These are phyloP conservation scores for Ploceus nigricollis DNA, from an alignment of 2,113 vertebrate species.

Conservation along the genomic window DNA sequence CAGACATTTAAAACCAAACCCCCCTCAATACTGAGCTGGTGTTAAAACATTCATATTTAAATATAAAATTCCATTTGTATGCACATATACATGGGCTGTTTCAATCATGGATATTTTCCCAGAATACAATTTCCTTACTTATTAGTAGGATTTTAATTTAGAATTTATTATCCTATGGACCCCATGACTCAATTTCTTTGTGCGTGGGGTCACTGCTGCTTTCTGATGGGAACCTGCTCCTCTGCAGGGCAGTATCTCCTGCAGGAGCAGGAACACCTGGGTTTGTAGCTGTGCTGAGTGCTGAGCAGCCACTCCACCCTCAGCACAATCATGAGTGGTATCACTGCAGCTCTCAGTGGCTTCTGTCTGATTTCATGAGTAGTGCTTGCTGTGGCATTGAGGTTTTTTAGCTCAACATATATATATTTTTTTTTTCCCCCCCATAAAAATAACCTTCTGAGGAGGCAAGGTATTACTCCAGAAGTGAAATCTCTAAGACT, in stretches of 20 bases:
- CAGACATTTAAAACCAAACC: neutral
- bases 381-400: neutral
- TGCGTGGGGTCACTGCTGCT: neutral
- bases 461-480: neutral
- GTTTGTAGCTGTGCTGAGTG: neutral
- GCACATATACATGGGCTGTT: neutral
- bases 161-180: neutral
- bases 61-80: neutral
- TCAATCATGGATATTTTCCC: neutral
- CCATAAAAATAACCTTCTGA: neutral
- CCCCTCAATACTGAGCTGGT: neutral
- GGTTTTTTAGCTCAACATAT: neutral
- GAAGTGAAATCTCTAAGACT: neutral
- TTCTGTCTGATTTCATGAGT: neutral
- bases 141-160: neutral
- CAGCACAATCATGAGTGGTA: fast-evolving
- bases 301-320: neutral
- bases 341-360: neutral
- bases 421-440: neutral
- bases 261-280: neutral
- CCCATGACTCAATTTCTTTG: fast-evolving
- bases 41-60: neutral
- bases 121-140: neutral
- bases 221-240: neutral
- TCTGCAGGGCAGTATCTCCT: neutral